phyloP scores from a whole-genome alignment of 2,888 invertebrate genomes.

The Brenthis ino region DNA sequence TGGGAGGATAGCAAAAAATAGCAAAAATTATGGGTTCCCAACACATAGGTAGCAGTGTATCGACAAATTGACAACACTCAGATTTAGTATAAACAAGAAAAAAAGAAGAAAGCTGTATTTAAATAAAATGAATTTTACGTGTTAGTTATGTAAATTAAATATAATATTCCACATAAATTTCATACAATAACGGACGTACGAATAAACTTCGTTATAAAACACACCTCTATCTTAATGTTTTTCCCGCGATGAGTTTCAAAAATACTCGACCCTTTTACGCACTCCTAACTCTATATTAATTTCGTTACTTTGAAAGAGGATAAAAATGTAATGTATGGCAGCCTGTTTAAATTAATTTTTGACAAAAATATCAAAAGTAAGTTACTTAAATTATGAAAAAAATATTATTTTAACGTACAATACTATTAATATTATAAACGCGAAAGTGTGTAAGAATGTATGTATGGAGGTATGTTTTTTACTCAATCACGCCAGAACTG shows the following conservation, averaged over 20 bases:
- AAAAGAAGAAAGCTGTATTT: no score
- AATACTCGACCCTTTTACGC: constrained; percentile 22
- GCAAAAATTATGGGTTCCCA: no score
- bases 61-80: no score
- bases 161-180: background rate
- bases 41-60: no score
- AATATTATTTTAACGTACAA: background rate
- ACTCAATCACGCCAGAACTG: no score
- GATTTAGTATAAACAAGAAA: no score
- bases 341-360: constrained; percentile 5
- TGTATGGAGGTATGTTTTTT: no score
- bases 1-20: no score
- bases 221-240: constrained; percentile 1
- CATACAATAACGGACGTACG: background rate
- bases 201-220: background rate
- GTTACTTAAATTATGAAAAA: background rate
- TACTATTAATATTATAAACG: no score
- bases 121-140: no score
- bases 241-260: constrained; percentile 13
- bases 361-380: background rate
- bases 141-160: no score
- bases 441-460: no score
- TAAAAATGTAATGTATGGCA: background rate
- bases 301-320: constrained; percentile 13
- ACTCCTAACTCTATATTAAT: constrained; percentile 14